These are phyloP conservation scores for Phenacoccus solenopsis DNA, from an alignment of 1,140 invertebrate species.

Conservation along the genomic window DNA sequence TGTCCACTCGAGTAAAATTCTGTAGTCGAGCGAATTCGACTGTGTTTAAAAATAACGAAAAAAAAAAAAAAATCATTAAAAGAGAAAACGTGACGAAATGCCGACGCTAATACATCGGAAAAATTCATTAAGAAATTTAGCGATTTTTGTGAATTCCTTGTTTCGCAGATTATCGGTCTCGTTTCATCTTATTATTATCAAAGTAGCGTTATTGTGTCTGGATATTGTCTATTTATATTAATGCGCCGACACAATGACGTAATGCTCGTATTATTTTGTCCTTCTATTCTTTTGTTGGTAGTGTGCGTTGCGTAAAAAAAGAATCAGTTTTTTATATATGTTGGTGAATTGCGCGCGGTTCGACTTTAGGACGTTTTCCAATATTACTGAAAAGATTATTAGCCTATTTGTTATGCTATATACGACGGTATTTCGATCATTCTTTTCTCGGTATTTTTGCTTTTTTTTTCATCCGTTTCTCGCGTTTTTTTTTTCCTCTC, in stretches of 20 bases:
- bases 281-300: slow-evolving; percentile 7
- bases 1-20: no score
- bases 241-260: background rate
- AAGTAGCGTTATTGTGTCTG: background rate
- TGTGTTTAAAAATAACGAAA: no score
- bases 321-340: background rate
- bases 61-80: no score
- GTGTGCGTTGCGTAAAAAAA: background rate
- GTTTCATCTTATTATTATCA: slow-evolving; percentile 8
- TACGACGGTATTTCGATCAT: background rate
- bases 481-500: background rate
- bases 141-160: background rate
- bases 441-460: background rate
- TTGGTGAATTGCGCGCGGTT: background rate
- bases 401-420: slow-evolving; percentile 14
- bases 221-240: slow-evolving; percentile 3
- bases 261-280: slow-evolving; percentile 10
- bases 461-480: background rate
- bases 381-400: slow-evolving; percentile 12
- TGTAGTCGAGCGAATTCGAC: no score
- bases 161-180: slow-evolving; percentile 5
- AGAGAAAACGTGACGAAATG: no score
- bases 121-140: background rate
- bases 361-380: slow-evolving; percentile 9
- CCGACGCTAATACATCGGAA: no score